Percentiles rank a stretch among this genome's conserved stretches.
These are phyloP conservation scores for Phylloscopus collybita DNA, from an alignment of 2,797 vertebrate genomes.

Conservation along the genomic window DNA sequence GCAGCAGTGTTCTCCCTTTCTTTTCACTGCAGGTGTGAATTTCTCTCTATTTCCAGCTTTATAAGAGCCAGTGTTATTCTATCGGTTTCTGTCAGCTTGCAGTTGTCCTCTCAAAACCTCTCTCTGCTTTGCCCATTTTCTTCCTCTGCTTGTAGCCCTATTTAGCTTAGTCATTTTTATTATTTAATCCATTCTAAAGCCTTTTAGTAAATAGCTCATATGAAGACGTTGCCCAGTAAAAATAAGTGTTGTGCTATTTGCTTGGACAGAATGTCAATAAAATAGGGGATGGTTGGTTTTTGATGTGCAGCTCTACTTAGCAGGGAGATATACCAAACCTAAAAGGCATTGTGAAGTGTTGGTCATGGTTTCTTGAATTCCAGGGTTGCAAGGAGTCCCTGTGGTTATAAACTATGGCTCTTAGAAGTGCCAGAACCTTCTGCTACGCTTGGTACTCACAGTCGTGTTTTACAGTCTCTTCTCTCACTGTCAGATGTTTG, in stretches of 20 bases:
- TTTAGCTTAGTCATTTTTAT: constrained; percentile 37
- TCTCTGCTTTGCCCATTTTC: not conserved
- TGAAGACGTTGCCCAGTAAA: not conserved
- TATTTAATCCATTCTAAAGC: constrained; percentile 38
- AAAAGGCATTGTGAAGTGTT: not conserved
- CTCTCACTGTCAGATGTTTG: not conserved
- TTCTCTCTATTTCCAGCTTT: not conserved
- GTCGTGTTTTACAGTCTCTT: not conserved
- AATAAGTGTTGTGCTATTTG: not conserved
- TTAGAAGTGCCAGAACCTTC: not conserved
- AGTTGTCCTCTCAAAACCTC: not conserved
- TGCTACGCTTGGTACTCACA: not conserved
- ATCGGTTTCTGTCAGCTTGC: not conserved
- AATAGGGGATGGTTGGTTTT: not conserved
- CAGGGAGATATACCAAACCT: not conserved
- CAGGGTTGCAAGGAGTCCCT: not conserved
- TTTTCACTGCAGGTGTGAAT: not conserved
- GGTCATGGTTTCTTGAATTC: constrained; percentile 26
- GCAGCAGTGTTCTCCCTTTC: not conserved
- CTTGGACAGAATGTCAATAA: constrained; percentile 20
- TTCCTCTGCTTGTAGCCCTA: not conserved
- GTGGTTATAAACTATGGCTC: not conserved
- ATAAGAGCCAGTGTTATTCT: not conserved
- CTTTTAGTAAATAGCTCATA: constrained; percentile 9
- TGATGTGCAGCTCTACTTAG: not conserved